Conservation (phyloP, 2,113 vertebrate species). For the Corapipo altera region DNA sequence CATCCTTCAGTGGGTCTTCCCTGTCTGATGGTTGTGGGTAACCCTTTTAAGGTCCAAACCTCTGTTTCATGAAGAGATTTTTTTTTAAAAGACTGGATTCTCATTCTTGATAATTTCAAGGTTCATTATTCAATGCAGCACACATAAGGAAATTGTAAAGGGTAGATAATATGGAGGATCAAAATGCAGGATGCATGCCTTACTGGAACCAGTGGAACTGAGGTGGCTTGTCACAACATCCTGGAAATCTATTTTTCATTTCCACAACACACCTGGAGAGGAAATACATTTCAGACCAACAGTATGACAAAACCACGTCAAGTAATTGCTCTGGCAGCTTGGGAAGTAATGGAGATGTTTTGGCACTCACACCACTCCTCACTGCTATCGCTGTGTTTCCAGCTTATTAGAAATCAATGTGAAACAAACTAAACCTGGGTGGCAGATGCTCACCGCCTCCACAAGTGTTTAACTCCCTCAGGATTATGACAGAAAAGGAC, state of each 20-base stretch:
- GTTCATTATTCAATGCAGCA: neutral
- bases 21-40: neutral
- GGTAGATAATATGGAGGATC: neutral
- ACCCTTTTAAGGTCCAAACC: neutral
- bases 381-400: neutral
- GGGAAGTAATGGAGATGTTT: neutral
- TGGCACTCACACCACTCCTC: neutral
- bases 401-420: slow-evolving; percentile 8
- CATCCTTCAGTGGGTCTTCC: neutral
- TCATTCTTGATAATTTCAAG: neutral
- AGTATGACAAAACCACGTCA: neutral
- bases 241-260: neutral
- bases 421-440: neutral
- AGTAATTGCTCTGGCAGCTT: neutral
- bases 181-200: neutral
- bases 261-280: neutral
- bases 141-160: neutral
- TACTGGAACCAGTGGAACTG: neutral
- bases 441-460: neutral
- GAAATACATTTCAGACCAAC: neutral
- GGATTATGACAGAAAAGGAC: neutral
- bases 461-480: neutral
- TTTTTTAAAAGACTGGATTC: neutral
- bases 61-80: neutral
- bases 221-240: neutral